Conservation (phyloP, 2,113 vertebrate genomes). For the Phrynosoma platyrhinos region DNA sequence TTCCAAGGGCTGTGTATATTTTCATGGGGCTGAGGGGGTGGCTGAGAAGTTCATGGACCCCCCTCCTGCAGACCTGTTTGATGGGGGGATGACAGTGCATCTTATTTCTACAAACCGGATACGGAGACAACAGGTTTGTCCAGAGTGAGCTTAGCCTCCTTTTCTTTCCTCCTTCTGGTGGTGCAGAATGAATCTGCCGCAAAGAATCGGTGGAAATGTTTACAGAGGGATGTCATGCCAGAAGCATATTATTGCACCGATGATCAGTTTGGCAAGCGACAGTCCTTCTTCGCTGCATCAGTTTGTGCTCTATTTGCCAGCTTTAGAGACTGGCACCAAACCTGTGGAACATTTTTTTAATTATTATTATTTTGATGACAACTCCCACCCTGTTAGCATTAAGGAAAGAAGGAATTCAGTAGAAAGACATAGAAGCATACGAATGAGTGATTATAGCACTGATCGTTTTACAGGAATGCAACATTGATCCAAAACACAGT, state of each 20-base stretch:
- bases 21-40: neutral
- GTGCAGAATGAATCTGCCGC: neutral
- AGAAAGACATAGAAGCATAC: neutral
- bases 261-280: neutral
- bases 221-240: neutral
- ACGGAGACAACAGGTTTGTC: constrained; percentile 62
- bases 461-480: neutral
- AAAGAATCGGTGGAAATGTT: constrained; percentile 19
- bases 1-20: neutral
- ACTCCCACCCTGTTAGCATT: neutral
- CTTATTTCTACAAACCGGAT: constrained; percentile 15
- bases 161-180: neutral
- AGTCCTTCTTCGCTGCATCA: neutral
- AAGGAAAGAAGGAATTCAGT: neutral
- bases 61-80: neutral
- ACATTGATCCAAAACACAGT: neutral
- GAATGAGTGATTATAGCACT: neutral
- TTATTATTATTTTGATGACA: neutral
- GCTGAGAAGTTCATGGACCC: neutral
- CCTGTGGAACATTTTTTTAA: neutral
- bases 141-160: neutral
- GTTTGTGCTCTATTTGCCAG: neutral
- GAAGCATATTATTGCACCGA: accelerated
- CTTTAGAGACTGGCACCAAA: constrained; percentile 4
- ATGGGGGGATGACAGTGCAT: constrained; percentile 62